Conservation (phyloP, 2,797 vertebrate species). For the Onychomys torridus region DNA sequence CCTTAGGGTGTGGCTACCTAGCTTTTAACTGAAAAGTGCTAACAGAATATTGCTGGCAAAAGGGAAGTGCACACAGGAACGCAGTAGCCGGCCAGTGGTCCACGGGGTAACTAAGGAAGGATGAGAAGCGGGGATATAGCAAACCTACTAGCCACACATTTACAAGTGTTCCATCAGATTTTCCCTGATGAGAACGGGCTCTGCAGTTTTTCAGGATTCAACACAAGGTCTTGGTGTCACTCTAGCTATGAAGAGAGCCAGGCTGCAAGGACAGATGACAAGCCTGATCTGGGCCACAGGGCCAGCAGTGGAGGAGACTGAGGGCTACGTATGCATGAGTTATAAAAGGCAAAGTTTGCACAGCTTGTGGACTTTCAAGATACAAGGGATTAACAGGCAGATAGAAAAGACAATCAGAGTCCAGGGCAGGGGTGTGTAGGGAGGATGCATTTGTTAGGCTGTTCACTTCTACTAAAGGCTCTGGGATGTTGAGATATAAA, state of each 20-base stretch:
- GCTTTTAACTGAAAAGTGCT: constrained; percentile 32
- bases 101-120: background rate
- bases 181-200: background rate
- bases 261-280: background rate
- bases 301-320: background rate
- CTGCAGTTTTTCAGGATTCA: background rate
- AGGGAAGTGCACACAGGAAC: background rate
- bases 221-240: background rate
- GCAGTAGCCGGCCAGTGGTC: background rate
- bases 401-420: background rate
- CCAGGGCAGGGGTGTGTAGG: background rate
- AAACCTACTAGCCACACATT: background rate
- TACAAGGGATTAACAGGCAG: background rate
- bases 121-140: background rate
- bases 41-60: background rate
- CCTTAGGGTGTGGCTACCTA: background rate
- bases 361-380: background rate
- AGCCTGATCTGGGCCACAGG: background rate
- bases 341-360: background rate
- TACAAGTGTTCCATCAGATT: background rate
- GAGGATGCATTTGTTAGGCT: background rate
- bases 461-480: background rate
- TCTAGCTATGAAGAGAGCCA: background rate
- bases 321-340: background rate
- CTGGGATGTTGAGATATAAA: background rate